A percentile compares a stretch with the other conserved stretches of the same genome.
These are phyloP conservation scores for Taeniopygia guttata DNA, from an alignment of 2,797 vertebrate genomes.

Conservation along the genomic window DNA sequence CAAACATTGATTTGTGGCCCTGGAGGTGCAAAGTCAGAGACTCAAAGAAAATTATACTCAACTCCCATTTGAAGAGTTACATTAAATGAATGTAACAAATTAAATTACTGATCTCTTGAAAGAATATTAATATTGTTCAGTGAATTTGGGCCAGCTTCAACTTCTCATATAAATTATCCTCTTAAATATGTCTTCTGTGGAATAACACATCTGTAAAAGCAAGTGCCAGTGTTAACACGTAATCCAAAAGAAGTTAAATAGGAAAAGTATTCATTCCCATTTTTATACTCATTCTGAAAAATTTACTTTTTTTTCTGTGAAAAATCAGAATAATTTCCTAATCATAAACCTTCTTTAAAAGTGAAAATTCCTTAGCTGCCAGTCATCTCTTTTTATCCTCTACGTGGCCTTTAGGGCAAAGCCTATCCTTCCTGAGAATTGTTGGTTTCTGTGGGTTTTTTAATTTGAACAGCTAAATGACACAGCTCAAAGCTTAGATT, in stretches of 20 bases:
- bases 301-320: background rate
- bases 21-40: background rate
- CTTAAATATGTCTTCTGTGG: background rate
- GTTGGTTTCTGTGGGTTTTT: background rate
- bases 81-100: slow-evolving; percentile 19
- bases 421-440: background rate
- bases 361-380: background rate
- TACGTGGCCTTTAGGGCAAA: background rate
- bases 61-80: slow-evolving; percentile 17
- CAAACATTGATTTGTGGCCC: background rate
- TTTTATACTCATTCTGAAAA: background rate
- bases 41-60: slow-evolving; percentile 19
- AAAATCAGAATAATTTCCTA: background rate
- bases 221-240: background rate
- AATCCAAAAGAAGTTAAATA: background rate
- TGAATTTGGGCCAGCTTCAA: background rate
- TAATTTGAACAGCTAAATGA: background rate
- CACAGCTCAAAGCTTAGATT: background rate
- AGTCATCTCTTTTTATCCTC: background rate
- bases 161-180: background rate
- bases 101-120: slow-evolving; percentile 38
- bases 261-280: background rate
- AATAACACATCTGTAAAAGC: background rate
- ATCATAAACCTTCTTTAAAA: background rate
- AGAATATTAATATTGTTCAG: background rate